Percentiles rank a stretch among this genome's conserved stretches.
phyloP scores from a whole-genome alignment of 2,113 vertebrate species.

The Hepsetus odoe region DNA sequence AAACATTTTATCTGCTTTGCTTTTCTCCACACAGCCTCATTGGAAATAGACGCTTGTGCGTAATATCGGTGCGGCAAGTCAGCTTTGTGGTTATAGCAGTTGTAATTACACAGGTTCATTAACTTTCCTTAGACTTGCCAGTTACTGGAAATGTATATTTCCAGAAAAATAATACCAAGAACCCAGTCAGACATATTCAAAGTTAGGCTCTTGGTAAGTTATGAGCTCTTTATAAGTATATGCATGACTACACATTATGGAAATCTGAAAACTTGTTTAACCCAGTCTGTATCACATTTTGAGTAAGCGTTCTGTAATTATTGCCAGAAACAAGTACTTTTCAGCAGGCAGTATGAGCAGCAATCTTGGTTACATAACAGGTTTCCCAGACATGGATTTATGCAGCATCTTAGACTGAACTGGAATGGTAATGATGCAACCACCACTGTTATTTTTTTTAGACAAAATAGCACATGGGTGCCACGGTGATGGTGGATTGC shows the following conservation, averaged over 20 bases:
- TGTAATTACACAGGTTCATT: constrained; percentile 93
- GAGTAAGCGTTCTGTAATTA: no score
- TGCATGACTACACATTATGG: not conserved
- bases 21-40: constrained; percentile 67
- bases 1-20: constrained; percentile 87
- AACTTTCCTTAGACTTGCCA: constrained; percentile 85
- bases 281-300: no score
- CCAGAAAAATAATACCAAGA: constrained; percentile 84
- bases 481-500: no score
- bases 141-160: constrained; percentile 89
- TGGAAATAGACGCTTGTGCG: constrained; percentile 64
- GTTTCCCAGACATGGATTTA: no score
- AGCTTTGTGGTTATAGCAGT: constrained; percentile 85
- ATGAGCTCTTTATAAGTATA: not conserved
- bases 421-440: no score
- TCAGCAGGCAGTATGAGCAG: no score
- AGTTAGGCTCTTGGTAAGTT: not conserved
- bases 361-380: no score
- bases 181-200: constrained; percentile 74
- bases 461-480: no score
- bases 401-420: no score
- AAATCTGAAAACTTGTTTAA: not conserved
- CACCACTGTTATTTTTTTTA: no score
- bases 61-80: constrained; percentile 83
- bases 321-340: no score